Percentiles rank a stretch among this genome's conserved stretches.
phyloP scores from a whole-genome alignment of 1,140 invertebrate genomes.

The Aphis craccivora region DNA sequence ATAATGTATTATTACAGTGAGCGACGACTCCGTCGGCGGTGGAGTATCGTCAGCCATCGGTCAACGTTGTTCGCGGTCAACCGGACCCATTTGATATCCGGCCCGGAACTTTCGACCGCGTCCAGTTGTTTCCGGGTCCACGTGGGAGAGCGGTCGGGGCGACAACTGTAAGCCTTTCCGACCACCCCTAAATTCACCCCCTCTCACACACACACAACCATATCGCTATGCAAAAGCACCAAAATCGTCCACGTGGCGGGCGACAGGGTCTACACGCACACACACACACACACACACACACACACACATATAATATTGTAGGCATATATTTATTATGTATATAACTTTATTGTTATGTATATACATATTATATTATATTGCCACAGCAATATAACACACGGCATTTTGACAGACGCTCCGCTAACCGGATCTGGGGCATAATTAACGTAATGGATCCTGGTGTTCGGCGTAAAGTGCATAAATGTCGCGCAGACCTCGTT shows the following conservation, averaged over 20 bases:
- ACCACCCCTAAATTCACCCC: not conserved
- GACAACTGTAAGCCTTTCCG: not conserved
- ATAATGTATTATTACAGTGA: not conserved
- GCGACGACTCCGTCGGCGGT: too few relatives aligned
- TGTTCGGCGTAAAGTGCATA: conserved; percentile 30
- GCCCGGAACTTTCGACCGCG: conserved; percentile 25
- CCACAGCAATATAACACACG: not conserved
- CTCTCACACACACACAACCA: too few relatives aligned
- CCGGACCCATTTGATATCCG: conserved; percentile 8
- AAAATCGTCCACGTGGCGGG: not conserved
- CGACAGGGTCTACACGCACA: too few relatives aligned
- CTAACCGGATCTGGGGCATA: conserved; percentile 12
- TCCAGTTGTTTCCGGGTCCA: not conserved
- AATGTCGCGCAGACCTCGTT: not conserved
- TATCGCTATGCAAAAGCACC: not conserved
- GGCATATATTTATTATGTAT: not conserved
- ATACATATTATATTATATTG: not conserved
- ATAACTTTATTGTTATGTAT: not conserved
- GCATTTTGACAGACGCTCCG: conserved; percentile 17
- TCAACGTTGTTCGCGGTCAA: conserved; percentile 36
- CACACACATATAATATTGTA: not conserved
- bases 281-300: too few relatives aligned
- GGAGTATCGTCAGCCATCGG: not conserved
- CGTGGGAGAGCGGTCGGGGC: not conserved
- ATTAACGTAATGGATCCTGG: conserved; percentile 50